Base-by-base conservation (phyloP, 1,140 invertebrate genomes). In the Panagrolaimus sp. region DNA sequence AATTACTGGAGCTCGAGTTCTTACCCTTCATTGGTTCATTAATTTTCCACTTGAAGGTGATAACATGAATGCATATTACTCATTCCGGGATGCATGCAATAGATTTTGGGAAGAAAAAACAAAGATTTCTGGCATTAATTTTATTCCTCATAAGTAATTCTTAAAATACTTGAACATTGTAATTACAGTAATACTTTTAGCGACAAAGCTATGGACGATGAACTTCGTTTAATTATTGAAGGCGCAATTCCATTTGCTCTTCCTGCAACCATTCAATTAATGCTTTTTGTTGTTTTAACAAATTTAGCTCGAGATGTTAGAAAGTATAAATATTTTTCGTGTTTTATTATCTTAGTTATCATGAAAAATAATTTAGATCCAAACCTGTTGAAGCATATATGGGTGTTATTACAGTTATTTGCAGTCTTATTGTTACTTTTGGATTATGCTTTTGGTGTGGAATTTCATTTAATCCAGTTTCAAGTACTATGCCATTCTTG, bases 121-220 rank as follows among this genome's bases (percentile, higher is more conserved):
- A 8, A 65, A 65, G n/a, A 58, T 75, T 24, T 74, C 75, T 26
- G 68, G 79, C 24, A 78, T 82, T 43, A 70, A 82, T 21, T 83
- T 83, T 47, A 82, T 82, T 74, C 81, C 80, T 28, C 80, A 82
- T 68, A 82, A 82, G 80, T 81, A 58, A 71, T 69, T 73, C 24
- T 48, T 24, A 66, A 62, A 43, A 38, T 38, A 47, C 5, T 7
- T n/a, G 14, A 43, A 17, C 24, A 43, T 17, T 38, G 21, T n/a
- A 71, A 21, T 17, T 46, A 64, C 21, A 45, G 0, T 38, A 47
- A 44, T 28, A 14, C 10, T 71, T 81, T 69, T 32, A 82, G 80
- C 66, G 80, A 82, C 69, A 77, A 80, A 63, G 80, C 80, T 21
- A 82, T 82, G 80, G 80, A 82, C 47, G 80, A 82, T 72, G 80